These are phyloP conservation scores for Abramis brama DNA, from an alignment of 2,113 vertebrate species.

Conservation along the genomic window DNA sequence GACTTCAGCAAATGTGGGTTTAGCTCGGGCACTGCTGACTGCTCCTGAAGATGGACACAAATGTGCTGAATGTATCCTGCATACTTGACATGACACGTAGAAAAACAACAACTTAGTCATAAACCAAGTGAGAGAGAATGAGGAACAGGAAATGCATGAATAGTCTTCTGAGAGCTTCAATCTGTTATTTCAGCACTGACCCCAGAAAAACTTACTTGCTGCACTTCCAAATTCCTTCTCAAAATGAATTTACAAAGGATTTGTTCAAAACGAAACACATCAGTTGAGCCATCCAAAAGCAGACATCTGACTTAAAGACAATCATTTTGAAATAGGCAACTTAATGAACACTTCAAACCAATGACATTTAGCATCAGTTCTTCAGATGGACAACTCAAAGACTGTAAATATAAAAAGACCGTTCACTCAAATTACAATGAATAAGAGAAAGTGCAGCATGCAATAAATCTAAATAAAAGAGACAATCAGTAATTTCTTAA, in stretches of 20 bases:
- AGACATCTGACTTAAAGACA: not conserved
- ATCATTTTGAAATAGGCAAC: not conserved
- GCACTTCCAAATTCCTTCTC: not conserved
- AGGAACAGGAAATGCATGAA: constrained; percentile 8
- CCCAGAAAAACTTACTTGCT: not conserved
- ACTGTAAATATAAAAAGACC: not conserved
- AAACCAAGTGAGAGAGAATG: not conserved
- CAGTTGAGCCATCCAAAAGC: not conserved
- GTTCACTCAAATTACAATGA: not conserved
- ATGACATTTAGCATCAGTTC: not conserved
- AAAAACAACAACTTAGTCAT: not conserved
- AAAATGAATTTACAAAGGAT: not conserved
- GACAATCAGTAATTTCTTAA: not conserved
- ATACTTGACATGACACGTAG: not conserved
- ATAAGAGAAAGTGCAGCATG: not conserved
- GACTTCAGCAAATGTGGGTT: not conserved
- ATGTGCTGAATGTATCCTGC: constrained; percentile 25
- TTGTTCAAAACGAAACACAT: not conserved
- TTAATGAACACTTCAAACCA: not conserved
- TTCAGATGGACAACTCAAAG: not conserved
- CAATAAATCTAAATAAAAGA: not conserved
- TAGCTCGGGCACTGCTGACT: not conserved
- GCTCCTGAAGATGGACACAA: not conserved
- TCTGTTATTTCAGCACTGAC: not conserved
- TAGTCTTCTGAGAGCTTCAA: not conserved